A percentile compares a stretch with the other conserved stretches of the same genome.
phyloP scores from a whole-genome alignment of 2,113 vertebrate genomes.

The Brachirus orientalis region DNA sequence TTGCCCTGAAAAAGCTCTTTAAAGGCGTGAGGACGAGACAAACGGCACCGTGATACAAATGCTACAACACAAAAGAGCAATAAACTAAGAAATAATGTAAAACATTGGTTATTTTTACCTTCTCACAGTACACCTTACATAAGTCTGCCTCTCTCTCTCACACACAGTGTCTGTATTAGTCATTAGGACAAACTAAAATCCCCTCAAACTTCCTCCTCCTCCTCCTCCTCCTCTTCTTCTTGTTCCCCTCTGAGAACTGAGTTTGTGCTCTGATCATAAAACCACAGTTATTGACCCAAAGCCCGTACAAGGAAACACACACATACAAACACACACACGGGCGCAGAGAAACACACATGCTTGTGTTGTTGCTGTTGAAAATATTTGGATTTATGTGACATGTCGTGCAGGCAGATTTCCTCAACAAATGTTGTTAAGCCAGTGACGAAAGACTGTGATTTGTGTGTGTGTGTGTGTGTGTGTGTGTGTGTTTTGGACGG shows the following conservation, averaged over 20 bases:
- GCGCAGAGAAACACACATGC: slow-evolving; percentile 6
- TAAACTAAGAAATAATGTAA: too few species aligned
- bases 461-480: slow-evolving; percentile 24
- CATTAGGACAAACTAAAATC: slow-evolving; percentile 61
- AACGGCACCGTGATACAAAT: not conserved
- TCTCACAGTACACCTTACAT: slow-evolving; percentile 51
- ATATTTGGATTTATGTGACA: slow-evolving; percentile 48
- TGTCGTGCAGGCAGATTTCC: slow-evolving; percentile 55
- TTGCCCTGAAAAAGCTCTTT: too few species aligned
- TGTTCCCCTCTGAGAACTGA: slow-evolving; percentile 61
- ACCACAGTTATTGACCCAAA: slow-evolving; percentile 72
- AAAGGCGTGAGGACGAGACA: too few species aligned
- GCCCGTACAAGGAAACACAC: slow-evolving; percentile 26
- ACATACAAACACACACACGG: slow-evolving; percentile 18
- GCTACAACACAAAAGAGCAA: not conserved
- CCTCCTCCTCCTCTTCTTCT: too few species aligned
- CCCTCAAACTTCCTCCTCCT: slow-evolving; percentile 58
- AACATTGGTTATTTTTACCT: slow-evolving; percentile 11
- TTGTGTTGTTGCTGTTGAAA: slow-evolving; percentile 44
- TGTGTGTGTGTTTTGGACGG: slow-evolving; percentile 37
- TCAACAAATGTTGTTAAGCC: slow-evolving; percentile 38
- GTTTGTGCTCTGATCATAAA: slow-evolving; percentile 70
- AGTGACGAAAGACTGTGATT: slow-evolving; percentile 49
- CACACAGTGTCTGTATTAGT: slow-evolving; percentile 55
- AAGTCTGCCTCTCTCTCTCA: not conserved